phyloP scores from a whole-genome alignment of 2,797 vertebrate genomes.

The Ataeniobius toweri region DNA sequence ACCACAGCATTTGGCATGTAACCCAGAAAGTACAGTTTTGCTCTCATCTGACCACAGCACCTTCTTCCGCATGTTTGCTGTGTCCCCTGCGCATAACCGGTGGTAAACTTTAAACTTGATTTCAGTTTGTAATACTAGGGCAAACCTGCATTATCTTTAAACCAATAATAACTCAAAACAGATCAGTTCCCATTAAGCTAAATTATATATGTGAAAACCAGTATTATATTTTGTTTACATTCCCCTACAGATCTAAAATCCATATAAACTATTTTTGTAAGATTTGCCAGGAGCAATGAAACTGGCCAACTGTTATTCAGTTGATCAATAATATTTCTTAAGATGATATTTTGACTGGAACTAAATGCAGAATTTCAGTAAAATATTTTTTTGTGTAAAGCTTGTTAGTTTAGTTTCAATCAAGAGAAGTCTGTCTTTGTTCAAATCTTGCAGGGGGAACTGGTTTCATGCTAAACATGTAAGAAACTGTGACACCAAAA shows the following conservation, averaged over 20 bases:
- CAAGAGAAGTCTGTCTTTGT: neutral
- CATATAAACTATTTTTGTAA: constrained; percentile 18
- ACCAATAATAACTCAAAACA: neutral
- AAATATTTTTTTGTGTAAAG: neutral
- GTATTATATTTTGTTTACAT: neutral
- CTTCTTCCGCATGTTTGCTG: too few species aligned
- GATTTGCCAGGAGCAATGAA: constrained; percentile 9
- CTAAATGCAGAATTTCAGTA: neutral
- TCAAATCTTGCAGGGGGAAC: neutral
- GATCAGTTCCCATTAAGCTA: neutral
- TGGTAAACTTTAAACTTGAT: neutral
- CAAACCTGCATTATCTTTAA: neutral
- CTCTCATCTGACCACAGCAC: too few species aligned
- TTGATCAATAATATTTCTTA: constrained; percentile 8
- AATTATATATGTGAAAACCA: neutral
- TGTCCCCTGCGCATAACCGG: too few species aligned
- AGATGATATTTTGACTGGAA: constrained; percentile 9
- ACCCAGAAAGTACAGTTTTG: neutral
- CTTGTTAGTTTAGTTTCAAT: neutral
- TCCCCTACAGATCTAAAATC: neutral
- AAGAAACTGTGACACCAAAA: neutral
- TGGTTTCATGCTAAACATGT: neutral
- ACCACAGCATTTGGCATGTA: neutral
- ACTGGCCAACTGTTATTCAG: neutral
- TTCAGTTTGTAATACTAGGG: neutral